These are phyloP conservation scores for Gallinago undulata DNA, from an alignment of 2,113 vertebrate genomes.

Conservation along the genomic window DNA sequence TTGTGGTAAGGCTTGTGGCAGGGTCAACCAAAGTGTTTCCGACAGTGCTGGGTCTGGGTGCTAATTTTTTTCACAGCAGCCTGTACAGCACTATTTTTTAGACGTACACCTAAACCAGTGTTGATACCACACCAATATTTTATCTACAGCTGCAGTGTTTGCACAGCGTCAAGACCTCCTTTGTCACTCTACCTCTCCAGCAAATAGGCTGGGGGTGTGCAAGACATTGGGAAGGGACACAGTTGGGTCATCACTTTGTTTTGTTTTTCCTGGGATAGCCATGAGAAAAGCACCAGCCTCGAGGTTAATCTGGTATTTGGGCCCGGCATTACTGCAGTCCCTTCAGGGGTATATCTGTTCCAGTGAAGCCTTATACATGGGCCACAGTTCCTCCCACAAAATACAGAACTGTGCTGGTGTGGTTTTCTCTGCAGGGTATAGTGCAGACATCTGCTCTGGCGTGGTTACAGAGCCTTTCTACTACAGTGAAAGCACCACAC, in stretches of 20 bases:
- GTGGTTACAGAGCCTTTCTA: background rate
- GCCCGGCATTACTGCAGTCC: background rate
- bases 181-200: background rate
- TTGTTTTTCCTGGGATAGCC: background rate
- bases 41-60: background rate
- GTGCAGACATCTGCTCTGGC: background rate
- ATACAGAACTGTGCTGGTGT: background rate
- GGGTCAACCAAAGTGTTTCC: background rate
- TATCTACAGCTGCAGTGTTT: background rate
- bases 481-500: background rate
- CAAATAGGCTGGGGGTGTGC: background rate
- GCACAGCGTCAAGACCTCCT: background rate
- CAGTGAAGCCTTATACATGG: background rate
- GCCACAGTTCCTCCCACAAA: background rate
- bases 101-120: background rate
- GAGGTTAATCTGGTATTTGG: background rate
- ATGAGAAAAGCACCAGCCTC: background rate
- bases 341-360: background rate
- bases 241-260: background rate
- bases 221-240: background rate
- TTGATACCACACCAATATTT: rapidly evolving
- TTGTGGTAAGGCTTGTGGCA: background rate
- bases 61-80: background rate
- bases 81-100: background rate
- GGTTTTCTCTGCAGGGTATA: background rate